A percentile compares a stretch with the other conserved stretches of the same genome.
Evolutionary conservation across 2,113 vertebrate species (phyloP).

Genomic region (Arizona elegans): DNA sequence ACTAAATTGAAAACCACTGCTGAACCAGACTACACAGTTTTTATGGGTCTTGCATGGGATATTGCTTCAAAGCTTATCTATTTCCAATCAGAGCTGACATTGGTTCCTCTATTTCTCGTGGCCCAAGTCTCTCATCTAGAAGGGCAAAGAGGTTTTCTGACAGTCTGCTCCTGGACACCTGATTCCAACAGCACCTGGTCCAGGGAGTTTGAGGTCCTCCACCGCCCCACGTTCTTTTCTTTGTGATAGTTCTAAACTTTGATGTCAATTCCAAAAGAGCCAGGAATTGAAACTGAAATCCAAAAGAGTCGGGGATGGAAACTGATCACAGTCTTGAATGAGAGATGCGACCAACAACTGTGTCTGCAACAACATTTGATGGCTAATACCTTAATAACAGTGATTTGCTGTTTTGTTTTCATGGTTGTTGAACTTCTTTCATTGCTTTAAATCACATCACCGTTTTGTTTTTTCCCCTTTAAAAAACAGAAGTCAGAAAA

Average conservation of each 20-base stretch:
- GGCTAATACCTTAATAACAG: constrained; percentile 51
- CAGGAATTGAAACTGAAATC: constrained; percentile 12
- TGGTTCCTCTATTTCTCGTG: neutral
- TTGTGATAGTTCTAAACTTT: neutral
- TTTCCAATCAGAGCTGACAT: neutral
- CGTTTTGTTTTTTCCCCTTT: neutral
- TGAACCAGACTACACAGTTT: neutral
- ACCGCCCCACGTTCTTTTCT: too few relatives aligned
- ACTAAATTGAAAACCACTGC: too few relatives aligned
- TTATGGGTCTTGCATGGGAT: neutral
- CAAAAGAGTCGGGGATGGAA: neutral
- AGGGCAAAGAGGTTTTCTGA: rapidly evolving
- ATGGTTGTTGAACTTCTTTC: constrained; percentile 25
- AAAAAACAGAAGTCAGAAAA: constrained; percentile 45
- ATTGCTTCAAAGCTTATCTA: neutral
- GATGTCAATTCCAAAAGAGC: neutral
- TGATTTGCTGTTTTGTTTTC: constrained; percentile 56
- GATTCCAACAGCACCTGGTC: rapidly evolving
- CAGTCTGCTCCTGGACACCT: rapidly evolving
- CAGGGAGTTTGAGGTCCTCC: rapidly evolving
- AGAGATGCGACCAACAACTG: constrained; percentile 45
- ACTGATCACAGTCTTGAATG: constrained; percentile 25
- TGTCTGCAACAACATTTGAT: constrained; percentile 50
- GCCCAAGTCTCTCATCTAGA: neutral
- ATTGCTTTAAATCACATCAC: constrained; percentile 29